Conservation (phyloP, 2,113 vertebrate species). For the Nyctereutes procyonoides region DNA sequence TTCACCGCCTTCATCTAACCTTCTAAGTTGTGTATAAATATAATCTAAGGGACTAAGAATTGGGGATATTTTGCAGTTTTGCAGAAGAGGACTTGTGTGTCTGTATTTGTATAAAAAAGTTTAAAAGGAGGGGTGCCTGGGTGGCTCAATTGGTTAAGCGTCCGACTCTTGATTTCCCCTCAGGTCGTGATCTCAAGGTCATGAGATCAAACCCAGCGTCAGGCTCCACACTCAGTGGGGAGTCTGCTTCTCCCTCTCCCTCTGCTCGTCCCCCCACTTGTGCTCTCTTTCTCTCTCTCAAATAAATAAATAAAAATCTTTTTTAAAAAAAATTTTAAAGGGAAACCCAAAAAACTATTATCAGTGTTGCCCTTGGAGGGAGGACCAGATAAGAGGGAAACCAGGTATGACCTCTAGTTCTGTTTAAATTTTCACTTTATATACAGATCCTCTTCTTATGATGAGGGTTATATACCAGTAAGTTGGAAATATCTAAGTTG, state of each 20-base stretch:
- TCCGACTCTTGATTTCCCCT: neutral
- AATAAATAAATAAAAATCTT: neutral
- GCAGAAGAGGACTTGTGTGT: neutral
- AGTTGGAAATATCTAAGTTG: neutral
- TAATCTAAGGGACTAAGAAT: neutral
- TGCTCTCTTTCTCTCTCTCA: rapidly evolving
- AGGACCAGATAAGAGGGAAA: neutral
- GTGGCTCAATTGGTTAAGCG: neutral
- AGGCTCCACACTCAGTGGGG: neutral
- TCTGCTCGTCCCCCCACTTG: neutral
- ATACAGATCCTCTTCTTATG: neutral
- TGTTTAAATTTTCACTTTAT: neutral
- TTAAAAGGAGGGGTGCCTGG: neutral
- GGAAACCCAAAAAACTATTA: neutral
- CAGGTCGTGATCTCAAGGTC: neutral
- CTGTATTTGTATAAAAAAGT: neutral
- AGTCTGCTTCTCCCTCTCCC: neutral
- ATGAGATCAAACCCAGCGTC: neutral
- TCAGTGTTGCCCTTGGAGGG: neutral
- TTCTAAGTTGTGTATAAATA: neutral
- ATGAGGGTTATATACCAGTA: neutral
- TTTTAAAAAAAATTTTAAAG: neutral
- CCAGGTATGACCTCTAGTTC: neutral
- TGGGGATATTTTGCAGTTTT: neutral
- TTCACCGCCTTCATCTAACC: neutral